Evolutionary conservation across 2,797 vertebrate species (phyloP), one percentile per base, ranked within the genome.

Genomic region (Pseudocheirus occidentalis): DNA sequence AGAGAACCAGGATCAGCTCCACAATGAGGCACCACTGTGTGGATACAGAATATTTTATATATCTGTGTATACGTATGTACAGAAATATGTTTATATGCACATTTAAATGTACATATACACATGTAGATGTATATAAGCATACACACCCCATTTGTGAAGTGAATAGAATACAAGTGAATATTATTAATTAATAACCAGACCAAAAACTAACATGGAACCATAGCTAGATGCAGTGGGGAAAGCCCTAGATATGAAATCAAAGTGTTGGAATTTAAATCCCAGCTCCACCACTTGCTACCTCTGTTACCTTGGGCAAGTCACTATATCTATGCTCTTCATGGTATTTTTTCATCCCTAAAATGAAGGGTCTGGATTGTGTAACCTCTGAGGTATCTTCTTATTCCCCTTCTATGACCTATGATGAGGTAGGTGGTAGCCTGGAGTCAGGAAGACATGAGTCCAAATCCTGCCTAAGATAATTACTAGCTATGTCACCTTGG

Each of bases 141-240:
- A 73, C 16, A 73, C 13, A 81, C 7, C 21, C 7, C 40, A 40
- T 81, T 81, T 81, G 18, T 81, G 92, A 95, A 94, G 91, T 58
- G n/a, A 90, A 96, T 94, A 95, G 92, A 29, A 34, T 56, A 90
- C 11, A 96, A 96, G 93, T 91, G 58, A 91, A 95, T 90, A 27
- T 94, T 55, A 94, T 87, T 40, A 94, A 93, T 94, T 94, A 96
- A 92, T 95, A 57, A 40, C 29, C 52, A 81, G 9, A 46, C 59
- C 59, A 92, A 28, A 89, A 95, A 95, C 91, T 56, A 94, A 95
- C 16, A 91, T 21, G 29, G 27, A 87, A 40, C 58, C 55, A 94
- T 73, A 40, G 34, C 5, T 73, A 40, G 5, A 0, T 21, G 5
- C n/a, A 40, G 66, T 18, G 4, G 62, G 34, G n/a, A 66, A 66